A percentile compares a stretch with the other conserved stretches of the same genome.
phyloP scores from a whole-genome alignment of 2,113 vertebrate genomes.

The Climacteris rufus region DNA sequence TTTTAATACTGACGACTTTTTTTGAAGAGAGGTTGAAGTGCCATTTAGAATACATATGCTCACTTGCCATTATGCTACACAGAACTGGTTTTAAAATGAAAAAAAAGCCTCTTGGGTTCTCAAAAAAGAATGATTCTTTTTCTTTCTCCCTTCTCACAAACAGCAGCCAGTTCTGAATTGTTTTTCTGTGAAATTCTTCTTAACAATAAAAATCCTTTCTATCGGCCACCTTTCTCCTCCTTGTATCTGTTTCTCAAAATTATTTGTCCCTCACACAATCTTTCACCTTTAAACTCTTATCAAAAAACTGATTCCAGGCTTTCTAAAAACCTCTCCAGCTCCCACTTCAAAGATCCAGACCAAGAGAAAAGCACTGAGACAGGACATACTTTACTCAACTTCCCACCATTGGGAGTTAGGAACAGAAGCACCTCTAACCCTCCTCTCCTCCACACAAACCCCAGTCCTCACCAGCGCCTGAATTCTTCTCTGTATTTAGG shows the following conservation, averaged over 20 bases:
- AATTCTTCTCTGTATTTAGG: not conserved
- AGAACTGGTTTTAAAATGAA: slow-evolving; percentile 16
- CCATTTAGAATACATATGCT: slow-evolving; percentile 1
- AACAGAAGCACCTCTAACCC: not conserved
- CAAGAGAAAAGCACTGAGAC: not conserved
- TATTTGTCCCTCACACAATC: not conserved
- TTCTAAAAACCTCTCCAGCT: not conserved
- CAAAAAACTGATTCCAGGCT: slow-evolving; percentile 33
- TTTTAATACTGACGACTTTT: slow-evolving; percentile 5
- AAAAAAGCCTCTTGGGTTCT: slow-evolving; percentile 12
- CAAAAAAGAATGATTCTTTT: not conserved
- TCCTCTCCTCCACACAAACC: not conserved
- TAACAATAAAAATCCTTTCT: not conserved
- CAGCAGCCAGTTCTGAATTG: not conserved
- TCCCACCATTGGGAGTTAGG: not conserved
- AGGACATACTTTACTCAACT: not conserved
- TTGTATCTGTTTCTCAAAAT: slow-evolving; percentile 20
- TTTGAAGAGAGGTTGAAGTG: not conserved
- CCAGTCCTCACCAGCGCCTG: not conserved
- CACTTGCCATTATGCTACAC: not conserved
- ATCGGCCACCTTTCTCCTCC: not conserved
- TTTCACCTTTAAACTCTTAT: slow-evolving; percentile 10
- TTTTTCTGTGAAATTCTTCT: slow-evolving; percentile 8
- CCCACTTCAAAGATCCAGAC: not conserved
- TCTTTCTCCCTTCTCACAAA: not conserved